Conservation (phyloP, 2,113 vertebrate species). For the Myrmecophaga tridactyla region DNA sequence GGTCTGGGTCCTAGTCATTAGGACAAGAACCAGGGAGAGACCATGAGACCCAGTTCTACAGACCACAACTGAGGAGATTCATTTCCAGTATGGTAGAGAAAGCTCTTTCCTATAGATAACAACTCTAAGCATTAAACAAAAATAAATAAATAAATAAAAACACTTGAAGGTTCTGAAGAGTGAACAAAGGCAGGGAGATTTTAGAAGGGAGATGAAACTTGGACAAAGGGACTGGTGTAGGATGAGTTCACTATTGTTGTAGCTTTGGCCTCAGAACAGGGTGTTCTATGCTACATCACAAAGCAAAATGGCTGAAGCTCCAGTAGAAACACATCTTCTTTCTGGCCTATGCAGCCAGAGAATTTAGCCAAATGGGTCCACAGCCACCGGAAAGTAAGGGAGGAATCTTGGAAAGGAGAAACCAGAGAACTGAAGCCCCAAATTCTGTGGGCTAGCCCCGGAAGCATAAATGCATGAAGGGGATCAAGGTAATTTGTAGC, state of each 20-base stretch:
- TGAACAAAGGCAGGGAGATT: neutral
- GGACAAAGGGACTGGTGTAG: neutral
- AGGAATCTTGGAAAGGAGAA: neutral
- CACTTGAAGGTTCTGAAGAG: neutral
- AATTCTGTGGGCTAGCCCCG: neutral
- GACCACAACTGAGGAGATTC: neutral
- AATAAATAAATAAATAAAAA: too few species aligned
- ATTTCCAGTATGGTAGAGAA: too few species aligned
- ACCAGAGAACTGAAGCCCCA: neutral
- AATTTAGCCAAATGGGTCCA: neutral
- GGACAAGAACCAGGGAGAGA: neutral
- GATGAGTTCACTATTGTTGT: neutral
- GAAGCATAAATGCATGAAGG: neutral
- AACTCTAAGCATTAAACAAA: neutral
- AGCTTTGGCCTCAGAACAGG: neutral
- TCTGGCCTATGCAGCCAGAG: neutral
- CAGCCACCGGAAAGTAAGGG: neutral
- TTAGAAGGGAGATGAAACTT: neutral
- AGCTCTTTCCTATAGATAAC: too few species aligned
- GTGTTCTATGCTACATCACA: too few species aligned
- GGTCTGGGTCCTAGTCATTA: neutral
- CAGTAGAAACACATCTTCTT: neutral
- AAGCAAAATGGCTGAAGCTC: neutral
- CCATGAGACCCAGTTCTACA: neutral
- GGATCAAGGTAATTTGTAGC: neutral